Conservation (phyloP, 2,797 vertebrate genomes). For the Uromys caudimaculatus region DNA sequence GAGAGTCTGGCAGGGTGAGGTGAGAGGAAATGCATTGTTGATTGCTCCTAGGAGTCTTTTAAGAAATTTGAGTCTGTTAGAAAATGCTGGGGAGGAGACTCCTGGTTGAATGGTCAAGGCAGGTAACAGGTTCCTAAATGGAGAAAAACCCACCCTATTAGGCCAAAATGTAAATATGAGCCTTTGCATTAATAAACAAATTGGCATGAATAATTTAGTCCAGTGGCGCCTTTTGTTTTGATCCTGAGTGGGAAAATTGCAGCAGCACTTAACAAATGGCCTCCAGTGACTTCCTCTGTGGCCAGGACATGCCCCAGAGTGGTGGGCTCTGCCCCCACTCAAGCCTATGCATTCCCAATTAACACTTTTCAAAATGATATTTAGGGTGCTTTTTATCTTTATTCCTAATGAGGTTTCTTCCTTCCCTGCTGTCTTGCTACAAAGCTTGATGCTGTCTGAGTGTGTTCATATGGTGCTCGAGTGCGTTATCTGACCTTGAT, state of each 20-base stretch:
- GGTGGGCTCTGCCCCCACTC: constrained; percentile 76
- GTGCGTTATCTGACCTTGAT: constrained; percentile 94
- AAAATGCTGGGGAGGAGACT: neutral
- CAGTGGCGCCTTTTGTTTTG: constrained; percentile 69
- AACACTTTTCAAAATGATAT: constrained; percentile 90
- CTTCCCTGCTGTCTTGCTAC: constrained; percentile 91
- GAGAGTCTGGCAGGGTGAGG: neutral
- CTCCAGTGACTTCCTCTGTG: constrained; percentile 76
- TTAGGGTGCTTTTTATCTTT: constrained; percentile 84
- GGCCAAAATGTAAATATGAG: constrained; percentile 79
- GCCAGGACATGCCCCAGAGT: constrained; percentile 80
- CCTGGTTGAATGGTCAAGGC: neutral
- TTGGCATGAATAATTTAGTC: constrained; percentile 86
- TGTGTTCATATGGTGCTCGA: constrained; percentile 91
- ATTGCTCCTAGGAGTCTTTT: constrained; percentile 57
- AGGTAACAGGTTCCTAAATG: constrained; percentile 51
- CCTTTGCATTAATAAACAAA: constrained; percentile 86
- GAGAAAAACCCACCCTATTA: constrained; percentile 75
- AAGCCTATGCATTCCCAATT: constrained; percentile 88
- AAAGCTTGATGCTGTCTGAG: constrained; percentile 91
- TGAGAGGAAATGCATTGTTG: constrained; percentile 64
- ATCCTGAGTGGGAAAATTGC: constrained; percentile 73
- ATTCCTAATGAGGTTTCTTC: constrained; percentile 91
- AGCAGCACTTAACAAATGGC: constrained; percentile 54
- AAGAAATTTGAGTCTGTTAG: constrained; percentile 72